A percentile compares a stretch with the other conserved stretches of the same genome.
These are phyloP conservation scores for Pteropus alecto DNA, from an alignment of 2,113 vertebrate species.

Conservation along the genomic window DNA sequence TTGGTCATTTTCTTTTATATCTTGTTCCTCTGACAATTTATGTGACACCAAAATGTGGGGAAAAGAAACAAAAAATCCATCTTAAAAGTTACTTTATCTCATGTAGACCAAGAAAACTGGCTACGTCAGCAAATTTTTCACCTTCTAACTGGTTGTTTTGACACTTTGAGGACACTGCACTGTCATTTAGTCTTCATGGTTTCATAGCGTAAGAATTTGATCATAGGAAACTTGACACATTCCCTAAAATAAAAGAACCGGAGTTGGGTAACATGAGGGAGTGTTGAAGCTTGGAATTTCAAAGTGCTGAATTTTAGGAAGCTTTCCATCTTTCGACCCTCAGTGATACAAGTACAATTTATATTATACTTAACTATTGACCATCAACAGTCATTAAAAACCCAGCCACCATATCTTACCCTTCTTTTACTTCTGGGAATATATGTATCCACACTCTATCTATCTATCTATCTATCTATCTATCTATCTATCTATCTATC, in stretches of 20 bases:
- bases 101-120: not conserved
- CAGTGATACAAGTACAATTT: not conserved
- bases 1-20: conserved; percentile 24
- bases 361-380: not conserved
- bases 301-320: not conserved
- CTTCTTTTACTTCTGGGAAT: not conserved
- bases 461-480: too few relatives aligned
- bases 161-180: not conserved
- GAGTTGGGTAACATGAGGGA: not conserved
- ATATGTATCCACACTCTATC: too few relatives aligned
- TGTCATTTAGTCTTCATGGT: not conserved
- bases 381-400: not conserved
- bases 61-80: conserved; percentile 1
- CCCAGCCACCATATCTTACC: not conserved
- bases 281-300: not conserved
- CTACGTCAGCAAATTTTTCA: conserved; percentile 29
- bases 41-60: conserved; percentile 30
- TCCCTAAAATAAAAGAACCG: not conserved
- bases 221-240: conserved; percentile 2
- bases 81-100: conserved; percentile 18
- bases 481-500: too few relatives aligned
- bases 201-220: conserved; percentile 1
- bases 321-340: not conserved
- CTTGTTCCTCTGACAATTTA: conserved; percentile 26
- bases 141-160: conserved; percentile 21